phyloP scores from a whole-genome alignment of 1,140 invertebrate genomes.

The Aphaenogaster floridana region DNA sequence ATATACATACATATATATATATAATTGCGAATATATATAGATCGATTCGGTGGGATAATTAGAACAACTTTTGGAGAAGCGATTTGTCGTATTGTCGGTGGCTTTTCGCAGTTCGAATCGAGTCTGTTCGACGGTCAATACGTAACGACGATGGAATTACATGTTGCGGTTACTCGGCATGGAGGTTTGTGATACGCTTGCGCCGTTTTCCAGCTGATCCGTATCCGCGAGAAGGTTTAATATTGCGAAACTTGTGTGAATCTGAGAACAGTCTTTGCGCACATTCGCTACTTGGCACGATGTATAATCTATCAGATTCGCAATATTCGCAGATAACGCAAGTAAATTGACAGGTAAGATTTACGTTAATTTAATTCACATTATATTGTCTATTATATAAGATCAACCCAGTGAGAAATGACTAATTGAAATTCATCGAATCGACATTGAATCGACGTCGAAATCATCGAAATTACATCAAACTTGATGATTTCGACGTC shows the following conservation, averaged over 20 bases:
- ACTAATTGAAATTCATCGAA: too few relatives aligned
- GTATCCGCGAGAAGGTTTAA: background rate
- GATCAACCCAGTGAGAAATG: too few relatives aligned
- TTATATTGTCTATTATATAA: background rate
- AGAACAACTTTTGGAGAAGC: background rate
- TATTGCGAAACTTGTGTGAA: background rate
- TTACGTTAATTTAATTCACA: background rate
- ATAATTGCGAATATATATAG: background rate
- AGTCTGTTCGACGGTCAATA: constrained; percentile 10
- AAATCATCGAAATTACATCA: too few relatives aligned
- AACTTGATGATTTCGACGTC: too few relatives aligned
- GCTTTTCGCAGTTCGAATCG: background rate
- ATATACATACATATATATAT: too few relatives aligned
- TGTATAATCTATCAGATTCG: background rate
- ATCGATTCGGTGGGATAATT: background rate
- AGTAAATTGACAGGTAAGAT: background rate
- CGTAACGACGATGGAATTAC: background rate
- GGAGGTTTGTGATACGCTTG: constrained; percentile 19
- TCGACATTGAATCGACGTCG: too few relatives aligned
- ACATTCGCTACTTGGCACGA: background rate
- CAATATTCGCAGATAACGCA: background rate
- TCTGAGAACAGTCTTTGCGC: background rate
- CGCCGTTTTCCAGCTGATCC: constrained; percentile 17
- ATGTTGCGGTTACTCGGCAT: background rate
- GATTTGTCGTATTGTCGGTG: background rate